Evolutionary conservation across 2,797 vertebrate genomes (phyloP).

Genomic region (Intellagama lesueurii): DNA sequence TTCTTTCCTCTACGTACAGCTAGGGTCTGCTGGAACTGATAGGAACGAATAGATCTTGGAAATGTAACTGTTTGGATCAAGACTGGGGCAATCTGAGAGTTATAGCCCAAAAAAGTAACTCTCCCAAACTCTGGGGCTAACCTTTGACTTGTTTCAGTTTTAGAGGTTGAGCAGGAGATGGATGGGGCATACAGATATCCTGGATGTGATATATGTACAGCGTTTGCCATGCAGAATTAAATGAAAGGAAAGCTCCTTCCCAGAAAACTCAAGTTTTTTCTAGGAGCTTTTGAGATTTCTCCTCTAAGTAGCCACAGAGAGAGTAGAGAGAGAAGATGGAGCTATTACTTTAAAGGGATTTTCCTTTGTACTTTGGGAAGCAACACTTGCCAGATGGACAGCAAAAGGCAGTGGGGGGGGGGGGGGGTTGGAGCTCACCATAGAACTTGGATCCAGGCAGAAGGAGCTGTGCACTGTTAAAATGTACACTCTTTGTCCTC

Average conservation of each 20-base stretch:
- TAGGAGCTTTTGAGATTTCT: not conserved
- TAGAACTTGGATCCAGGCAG: not conserved
- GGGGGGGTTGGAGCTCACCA: not conserved
- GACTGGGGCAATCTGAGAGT: too few species aligned
- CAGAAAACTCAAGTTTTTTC: slow-evolving; percentile 15
- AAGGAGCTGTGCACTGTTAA: rapidly evolving
- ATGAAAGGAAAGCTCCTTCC: not conserved
- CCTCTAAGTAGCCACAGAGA: slow-evolving; percentile 2
- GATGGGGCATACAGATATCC: not conserved
- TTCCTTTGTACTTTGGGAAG: slow-evolving; percentile 38
- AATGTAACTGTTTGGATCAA: too few species aligned
- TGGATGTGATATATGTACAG: too few species aligned
- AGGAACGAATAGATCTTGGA: too few species aligned
- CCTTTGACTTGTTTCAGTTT: too few species aligned
- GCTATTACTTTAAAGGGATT: slow-evolving; percentile 52
- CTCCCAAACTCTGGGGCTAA: not conserved
- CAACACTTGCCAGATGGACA: not conserved
- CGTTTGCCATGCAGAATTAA: not conserved
- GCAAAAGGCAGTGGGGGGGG: slow-evolving; percentile 19
- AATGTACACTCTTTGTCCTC: not conserved
- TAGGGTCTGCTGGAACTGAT: not conserved
- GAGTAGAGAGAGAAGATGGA: not conserved
- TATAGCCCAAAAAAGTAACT: too few species aligned
- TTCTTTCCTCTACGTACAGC: not conserved
- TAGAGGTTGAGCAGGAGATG: not conserved